Evolutionary conservation across 2,113 vertebrate genomes (phyloP).

Genomic region (Limnothrissa miodon): DNA sequence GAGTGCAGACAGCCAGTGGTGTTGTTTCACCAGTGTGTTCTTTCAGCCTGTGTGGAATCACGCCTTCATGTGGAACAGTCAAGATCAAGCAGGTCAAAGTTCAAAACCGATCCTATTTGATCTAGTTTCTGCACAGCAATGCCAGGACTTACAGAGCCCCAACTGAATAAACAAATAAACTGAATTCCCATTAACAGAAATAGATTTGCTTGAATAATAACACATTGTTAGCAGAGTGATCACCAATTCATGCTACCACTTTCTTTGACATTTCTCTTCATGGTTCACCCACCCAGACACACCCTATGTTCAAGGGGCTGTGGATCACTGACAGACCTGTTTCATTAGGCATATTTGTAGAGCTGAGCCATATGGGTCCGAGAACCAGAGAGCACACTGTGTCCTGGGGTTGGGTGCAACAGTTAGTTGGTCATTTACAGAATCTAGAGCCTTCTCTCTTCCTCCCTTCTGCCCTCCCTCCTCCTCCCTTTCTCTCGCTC

Average conservation of each 20-base stretch:
- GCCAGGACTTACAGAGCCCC: not conserved
- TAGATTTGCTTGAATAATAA: not conserved
- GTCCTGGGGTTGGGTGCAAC: slow-evolving; percentile 58
- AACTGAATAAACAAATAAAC: not conserved
- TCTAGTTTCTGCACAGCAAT: not conserved
- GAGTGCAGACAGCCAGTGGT: not conserved
- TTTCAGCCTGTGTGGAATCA: not conserved
- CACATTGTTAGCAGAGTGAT: not conserved
- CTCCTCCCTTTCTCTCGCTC: too few relatives aligned
- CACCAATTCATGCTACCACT: not conserved
- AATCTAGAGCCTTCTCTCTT: slow-evolving; percentile 52
- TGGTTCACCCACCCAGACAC: not conserved
- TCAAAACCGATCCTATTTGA: not conserved
- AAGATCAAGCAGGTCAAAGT: not conserved
- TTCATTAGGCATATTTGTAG: slow-evolving; percentile 74
- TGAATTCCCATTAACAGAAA: not conserved
- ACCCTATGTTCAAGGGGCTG: not conserved
- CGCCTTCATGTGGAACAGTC: not conserved
- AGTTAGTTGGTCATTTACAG: slow-evolving; percentile 64
- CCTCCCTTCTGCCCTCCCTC: not conserved
- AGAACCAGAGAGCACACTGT: slow-evolving; percentile 18
- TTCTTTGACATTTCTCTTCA: not conserved
- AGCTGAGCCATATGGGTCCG: slow-evolving; percentile 67
- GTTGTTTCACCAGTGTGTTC: not conserved
- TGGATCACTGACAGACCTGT: slow-evolving; percentile 59